These are phyloP conservation scores for Atractosteus spatula DNA, from an alignment of 2,113 vertebrate species.

Conservation along the genomic window DNA sequence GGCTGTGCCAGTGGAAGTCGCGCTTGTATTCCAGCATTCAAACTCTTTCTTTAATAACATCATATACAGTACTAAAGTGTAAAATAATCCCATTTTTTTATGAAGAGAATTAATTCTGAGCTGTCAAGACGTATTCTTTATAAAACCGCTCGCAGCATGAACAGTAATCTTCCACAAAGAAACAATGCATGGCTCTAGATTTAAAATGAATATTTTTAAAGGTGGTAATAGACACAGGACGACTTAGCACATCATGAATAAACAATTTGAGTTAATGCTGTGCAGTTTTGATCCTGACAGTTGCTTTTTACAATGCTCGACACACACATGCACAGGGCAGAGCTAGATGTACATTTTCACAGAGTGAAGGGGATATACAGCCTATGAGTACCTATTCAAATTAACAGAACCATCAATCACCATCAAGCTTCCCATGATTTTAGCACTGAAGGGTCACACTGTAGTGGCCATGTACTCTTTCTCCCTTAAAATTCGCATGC, in stretches of 20 bases:
- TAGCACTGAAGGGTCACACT: conserved; percentile 47
- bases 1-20: too few species aligned
- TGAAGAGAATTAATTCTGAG: too few species aligned
- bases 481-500: conserved; percentile 45
- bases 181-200: too few species aligned
- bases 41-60: too few species aligned
- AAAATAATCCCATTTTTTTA: too few species aligned
- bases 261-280: not conserved
- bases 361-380: conserved; percentile 15
- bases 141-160: too few species aligned
- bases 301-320: conserved; percentile 45
- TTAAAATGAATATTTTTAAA: not conserved
- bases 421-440: conserved; percentile 40
- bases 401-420: conserved; percentile 55
- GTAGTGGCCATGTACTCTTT: conserved; percentile 43
- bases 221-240: not conserved
- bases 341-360: conserved; percentile 28
- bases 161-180: too few species aligned
- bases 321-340: conserved; percentile 34
- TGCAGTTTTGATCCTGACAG: conserved; percentile 28
- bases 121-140: too few species aligned
- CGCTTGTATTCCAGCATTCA: too few species aligned
- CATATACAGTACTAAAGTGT: too few species aligned
- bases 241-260: not conserved
- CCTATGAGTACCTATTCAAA: conserved; percentile 59